Percentiles rank a stretch among this genome's conserved stretches.
Conservation (phyloP, 2,888 invertebrate genomes). For the Cartodere bifasciata region DNA sequence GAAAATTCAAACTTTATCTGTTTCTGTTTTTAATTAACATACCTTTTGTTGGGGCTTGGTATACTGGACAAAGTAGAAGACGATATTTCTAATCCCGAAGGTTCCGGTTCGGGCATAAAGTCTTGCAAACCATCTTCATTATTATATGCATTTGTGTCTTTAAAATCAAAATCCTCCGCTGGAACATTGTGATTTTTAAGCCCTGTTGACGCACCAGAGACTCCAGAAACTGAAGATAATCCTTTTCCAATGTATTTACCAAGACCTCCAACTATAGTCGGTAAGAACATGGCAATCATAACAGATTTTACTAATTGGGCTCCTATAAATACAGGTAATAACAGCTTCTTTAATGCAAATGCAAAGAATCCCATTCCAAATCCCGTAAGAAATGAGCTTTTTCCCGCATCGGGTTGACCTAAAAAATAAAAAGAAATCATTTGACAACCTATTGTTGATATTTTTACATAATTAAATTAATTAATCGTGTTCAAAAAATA, state of each 20-base stretch:
- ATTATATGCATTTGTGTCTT: slow-evolving; percentile 45
- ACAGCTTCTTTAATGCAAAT: slow-evolving; percentile 69
- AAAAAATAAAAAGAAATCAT: not conserved
- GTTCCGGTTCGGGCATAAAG: slow-evolving; percentile 20
- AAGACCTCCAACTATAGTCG: slow-evolving; percentile 69
- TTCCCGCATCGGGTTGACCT: slow-evolving; percentile 30
- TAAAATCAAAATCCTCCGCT: slow-evolving; percentile 62
- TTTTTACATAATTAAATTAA: too few relatives aligned
- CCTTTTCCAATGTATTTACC: slow-evolving; percentile 79
- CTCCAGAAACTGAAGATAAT: slow-evolving; percentile 44
- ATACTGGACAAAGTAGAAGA: slow-evolving; percentile 15
- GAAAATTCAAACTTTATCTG: too few relatives aligned
- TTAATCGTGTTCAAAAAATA: too few relatives aligned
- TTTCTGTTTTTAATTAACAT: too few relatives aligned
- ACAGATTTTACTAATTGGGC: slow-evolving; percentile 73
- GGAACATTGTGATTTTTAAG: slow-evolving; percentile 28
- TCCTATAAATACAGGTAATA: slow-evolving; percentile 70
- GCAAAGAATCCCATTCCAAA: slow-evolving; percentile 57
- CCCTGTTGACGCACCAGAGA: slow-evolving; percentile 36
- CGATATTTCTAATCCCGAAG: slow-evolving; percentile 10
- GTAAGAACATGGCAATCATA: slow-evolving; percentile 71
- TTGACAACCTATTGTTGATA: too few relatives aligned
- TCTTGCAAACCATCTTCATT: slow-evolving; percentile 23
- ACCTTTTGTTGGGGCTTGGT: slow-evolving; percentile 27
- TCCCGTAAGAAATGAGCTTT: slow-evolving; percentile 50